These are phyloP conservation scores for Callithrix jacchus DNA, from an alignment of 2,113 vertebrate genomes.

Conservation along the genomic window DNA sequence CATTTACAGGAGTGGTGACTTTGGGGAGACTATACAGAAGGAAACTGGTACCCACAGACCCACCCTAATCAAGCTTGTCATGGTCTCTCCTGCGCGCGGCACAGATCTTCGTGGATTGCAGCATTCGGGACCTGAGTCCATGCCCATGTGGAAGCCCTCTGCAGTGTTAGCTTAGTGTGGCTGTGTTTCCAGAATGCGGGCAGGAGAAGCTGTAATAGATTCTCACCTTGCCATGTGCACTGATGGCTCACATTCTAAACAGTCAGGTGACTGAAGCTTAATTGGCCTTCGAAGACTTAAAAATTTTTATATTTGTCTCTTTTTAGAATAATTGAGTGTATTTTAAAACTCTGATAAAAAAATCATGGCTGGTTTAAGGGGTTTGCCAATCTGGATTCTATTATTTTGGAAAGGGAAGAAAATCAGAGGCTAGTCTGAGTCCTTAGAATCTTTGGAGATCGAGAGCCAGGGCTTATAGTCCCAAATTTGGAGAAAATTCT, in stretches of 20 bases:
- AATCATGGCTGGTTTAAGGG: not conserved
- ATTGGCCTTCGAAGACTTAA: not conserved
- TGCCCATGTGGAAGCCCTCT: fast-evolving
- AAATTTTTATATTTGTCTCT: not conserved
- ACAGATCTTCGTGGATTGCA: fast-evolving
- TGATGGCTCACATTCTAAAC: fast-evolving
- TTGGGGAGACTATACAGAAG: not conserved
- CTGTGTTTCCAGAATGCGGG: not conserved
- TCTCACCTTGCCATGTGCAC: not conserved
- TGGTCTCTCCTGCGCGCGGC: fast-evolving
- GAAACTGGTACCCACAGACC: not conserved
- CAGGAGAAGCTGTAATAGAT: fast-evolving
- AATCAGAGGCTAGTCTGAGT: not conserved
- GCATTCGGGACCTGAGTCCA: fast-evolving
- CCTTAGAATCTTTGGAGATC: not conserved
- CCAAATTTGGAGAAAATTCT: not conserved
- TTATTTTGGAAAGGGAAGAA: not conserved
- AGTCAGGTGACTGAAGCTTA: not conserved
- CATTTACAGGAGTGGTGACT: not conserved
- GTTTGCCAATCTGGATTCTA: not conserved
- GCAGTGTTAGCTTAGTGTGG: fast-evolving
- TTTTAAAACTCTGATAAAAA: not conserved
- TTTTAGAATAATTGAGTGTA: not conserved
- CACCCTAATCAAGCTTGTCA: fast-evolving
- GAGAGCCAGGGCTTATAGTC: not conserved